These are phyloP conservation scores for Tetramorium bicarinatum DNA, from an alignment of 2,888 invertebrate genomes.

Conservation along the genomic window DNA sequence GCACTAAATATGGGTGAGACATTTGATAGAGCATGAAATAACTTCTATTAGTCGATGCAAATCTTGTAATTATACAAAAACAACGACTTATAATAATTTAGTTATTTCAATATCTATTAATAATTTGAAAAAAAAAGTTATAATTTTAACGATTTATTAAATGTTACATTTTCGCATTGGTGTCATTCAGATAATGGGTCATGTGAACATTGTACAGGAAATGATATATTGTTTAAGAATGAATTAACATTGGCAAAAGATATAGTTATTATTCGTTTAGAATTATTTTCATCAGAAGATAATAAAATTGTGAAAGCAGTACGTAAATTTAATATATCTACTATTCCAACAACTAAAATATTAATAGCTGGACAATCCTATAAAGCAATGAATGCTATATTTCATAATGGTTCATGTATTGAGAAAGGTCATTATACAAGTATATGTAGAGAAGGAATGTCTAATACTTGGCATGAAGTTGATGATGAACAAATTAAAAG, in stretches of 20 bases:
- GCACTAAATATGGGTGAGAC: no score
- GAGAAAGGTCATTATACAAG: background rate
- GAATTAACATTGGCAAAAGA: background rate
- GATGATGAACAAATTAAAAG: background rate
- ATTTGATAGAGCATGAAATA: no score
- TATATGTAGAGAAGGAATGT: constrained; percentile 7
- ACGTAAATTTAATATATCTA: background rate
- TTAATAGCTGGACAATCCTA: background rate
- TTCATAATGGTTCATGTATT: background rate
- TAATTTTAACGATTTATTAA: constrained; percentile 7
- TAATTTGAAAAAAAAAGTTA: background rate
- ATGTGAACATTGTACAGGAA: background rate
- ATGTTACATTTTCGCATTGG: background rate
- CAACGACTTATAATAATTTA: background rate
- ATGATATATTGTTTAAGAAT: constrained; percentile 1
- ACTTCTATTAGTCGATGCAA: no score
- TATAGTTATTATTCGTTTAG: background rate
- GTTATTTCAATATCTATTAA: background rate
- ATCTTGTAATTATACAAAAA: background rate
- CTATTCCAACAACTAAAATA: constrained; percentile 17
- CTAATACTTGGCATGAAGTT: background rate
- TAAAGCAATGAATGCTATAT: background rate
- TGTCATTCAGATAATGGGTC: background rate
- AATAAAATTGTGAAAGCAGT: background rate
- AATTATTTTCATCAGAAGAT: background rate